Evolutionary conservation across 1,140 invertebrate species (phyloP).

Genomic region (Homalodisca vitripennis): DNA sequence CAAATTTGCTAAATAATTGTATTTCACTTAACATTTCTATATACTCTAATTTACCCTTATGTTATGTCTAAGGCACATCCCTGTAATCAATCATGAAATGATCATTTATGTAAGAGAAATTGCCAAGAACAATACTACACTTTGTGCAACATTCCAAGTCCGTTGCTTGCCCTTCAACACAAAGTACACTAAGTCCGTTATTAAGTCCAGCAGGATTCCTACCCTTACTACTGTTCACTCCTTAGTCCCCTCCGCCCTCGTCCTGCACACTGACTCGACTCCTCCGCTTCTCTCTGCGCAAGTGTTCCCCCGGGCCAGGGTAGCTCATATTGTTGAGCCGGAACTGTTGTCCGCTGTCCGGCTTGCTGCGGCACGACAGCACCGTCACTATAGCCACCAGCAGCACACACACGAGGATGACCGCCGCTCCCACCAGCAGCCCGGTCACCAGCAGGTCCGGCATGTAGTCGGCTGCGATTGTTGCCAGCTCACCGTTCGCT

Average conservation of each 20-base stretch:
- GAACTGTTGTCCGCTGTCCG: background rate
- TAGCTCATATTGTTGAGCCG: slow-evolving; percentile 14
- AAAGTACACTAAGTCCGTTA: too few relatives aligned
- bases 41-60: too few relatives aligned
- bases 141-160: too few relatives aligned
- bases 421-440: background rate
- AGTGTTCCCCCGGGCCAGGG: background rate
- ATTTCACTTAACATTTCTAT: too few relatives aligned
- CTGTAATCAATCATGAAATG: too few relatives aligned
- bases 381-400: slow-evolving; percentile 16
- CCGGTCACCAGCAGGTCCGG: slow-evolving; percentile 14
- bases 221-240: too few relatives aligned
- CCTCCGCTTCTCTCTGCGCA: background rate
- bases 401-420: slow-evolving; percentile 16
- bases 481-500: background rate
- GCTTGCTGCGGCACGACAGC: background rate
- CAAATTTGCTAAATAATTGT: too few relatives aligned
- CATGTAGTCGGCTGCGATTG: slow-evolving; percentile 17
- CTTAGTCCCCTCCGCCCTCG: slow-evolving; percentile 18
- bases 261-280: slow-evolving; percentile 14
- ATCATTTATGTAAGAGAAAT: too few relatives aligned
- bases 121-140: too few relatives aligned
- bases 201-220: too few relatives aligned
- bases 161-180: too few relatives aligned
- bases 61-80: too few relatives aligned